phyloP scores from a whole-genome alignment of 2,113 vertebrate species.

The Lepus timidus region DNA sequence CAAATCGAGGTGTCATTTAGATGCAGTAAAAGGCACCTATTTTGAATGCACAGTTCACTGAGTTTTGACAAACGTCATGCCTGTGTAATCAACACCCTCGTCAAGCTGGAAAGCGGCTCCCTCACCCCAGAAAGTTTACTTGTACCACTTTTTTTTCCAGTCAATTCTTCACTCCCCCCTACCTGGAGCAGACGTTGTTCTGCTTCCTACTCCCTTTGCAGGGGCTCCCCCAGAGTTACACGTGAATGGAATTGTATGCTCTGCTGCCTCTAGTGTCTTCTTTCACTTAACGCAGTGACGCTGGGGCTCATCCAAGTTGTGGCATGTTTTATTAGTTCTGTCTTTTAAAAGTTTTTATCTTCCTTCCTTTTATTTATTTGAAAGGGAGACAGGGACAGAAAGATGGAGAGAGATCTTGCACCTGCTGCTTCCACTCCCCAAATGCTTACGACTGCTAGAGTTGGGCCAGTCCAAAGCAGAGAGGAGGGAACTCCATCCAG shows the following conservation, averaged over 20 bases:
- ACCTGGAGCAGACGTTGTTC: background rate
- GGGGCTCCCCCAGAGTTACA: background rate
- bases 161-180: background rate
- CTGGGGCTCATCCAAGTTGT: background rate
- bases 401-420: no score
- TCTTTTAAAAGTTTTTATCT: background rate
- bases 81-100: background rate
- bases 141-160: background rate
- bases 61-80: background rate
- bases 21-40: background rate
- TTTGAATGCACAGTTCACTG: conserved; percentile 4
- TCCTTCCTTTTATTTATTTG: no score
- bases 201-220: background rate
- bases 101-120: background rate
- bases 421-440: no score
- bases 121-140: background rate
- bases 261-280: background rate
- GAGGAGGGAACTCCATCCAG: no score
- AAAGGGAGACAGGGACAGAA: no score
- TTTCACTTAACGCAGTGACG: conserved; percentile 34
- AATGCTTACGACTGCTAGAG: no score
- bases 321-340: background rate
- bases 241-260: background rate
- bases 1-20: conserved; percentile 33
- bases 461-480: no score